These are phyloP conservation scores for Cephalopterus ornatus DNA, from an alignment of 2,113 vertebrate species.

Conservation along the genomic window DNA sequence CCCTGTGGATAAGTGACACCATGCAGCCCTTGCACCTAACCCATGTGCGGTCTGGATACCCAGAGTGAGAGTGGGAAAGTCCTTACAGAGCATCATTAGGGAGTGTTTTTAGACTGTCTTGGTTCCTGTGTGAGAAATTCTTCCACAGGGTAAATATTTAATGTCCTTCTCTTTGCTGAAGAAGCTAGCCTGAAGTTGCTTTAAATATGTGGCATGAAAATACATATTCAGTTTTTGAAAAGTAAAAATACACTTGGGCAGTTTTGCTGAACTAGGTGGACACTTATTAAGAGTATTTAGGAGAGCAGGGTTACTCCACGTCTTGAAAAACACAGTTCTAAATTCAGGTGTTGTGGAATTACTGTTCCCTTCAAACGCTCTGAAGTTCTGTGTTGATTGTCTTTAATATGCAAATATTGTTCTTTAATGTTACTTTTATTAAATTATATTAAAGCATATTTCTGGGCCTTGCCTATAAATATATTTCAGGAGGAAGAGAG, in stretches of 20 bases:
- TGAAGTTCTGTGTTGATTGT: not conserved
- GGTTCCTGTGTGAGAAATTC: not conserved
- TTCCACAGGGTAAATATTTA: not conserved
- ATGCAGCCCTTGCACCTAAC: not conserved
- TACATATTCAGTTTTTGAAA: not conserved
- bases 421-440: not conserved
- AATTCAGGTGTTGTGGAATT: not conserved
- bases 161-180: not conserved
- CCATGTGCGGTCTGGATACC: not conserved
- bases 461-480: not conserved
- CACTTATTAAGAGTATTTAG: not conserved
- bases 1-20: not conserved
- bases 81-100: not conserved
- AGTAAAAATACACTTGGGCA: not conserved
- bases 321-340: not conserved
- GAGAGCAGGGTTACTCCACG: not conserved
- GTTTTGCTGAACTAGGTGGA: not conserved
- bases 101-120: not conserved
- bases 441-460: not conserved
- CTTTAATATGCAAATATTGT: not conserved
- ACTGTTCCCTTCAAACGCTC: not conserved
- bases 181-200: not conserved
- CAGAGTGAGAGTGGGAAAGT: not conserved
- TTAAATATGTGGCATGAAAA: not conserved
- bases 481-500: not conserved